Evolutionary conservation across 2,113 vertebrate genomes (phyloP).

Genomic region (Thunnus maccoyii): DNA sequence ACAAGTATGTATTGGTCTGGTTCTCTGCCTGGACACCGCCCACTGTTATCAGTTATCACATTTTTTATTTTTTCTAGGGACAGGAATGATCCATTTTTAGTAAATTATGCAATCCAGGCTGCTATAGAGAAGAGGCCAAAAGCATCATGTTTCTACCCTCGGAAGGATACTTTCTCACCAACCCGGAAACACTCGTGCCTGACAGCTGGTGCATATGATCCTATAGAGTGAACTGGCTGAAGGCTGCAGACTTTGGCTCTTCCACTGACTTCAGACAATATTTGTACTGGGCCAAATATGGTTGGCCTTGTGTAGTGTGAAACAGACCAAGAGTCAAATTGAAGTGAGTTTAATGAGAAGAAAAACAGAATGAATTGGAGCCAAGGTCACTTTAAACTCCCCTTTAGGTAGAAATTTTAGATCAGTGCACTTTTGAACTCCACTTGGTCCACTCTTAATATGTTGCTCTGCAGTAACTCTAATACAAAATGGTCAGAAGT

Average conservation of each 20-base stretch:
- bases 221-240: constrained; percentile 42
- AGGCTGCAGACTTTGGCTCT: constrained; percentile 39
- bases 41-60: constrained; percentile 46
- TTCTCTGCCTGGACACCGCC: constrained; percentile 27
- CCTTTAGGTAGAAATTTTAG: constrained; percentile 1
- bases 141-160: constrained; percentile 1
- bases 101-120: constrained; percentile 29
- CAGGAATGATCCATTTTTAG: not conserved
- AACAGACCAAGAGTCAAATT: constrained; percentile 10
- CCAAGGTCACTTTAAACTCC: constrained; percentile 43
- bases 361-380: constrained; percentile 10
- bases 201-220: constrained; percentile 48
- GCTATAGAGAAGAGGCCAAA: constrained; percentile 11
- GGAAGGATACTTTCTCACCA: constrained; percentile 23
- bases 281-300: constrained; percentile 8
- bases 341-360: constrained; percentile 1
- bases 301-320: constrained; percentile 30
- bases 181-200: constrained; percentile 11
- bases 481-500: not conserved
- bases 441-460: not conserved
- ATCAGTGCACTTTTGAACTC: constrained; percentile 7
- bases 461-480: not conserved
- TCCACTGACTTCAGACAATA: constrained; percentile 43
- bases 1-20: constrained; percentile 56
- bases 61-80: constrained; percentile 10